Evolutionary conservation across 1,140 invertebrate genomes (phyloP).

Genomic region (Drosophila paulistorum): DNA sequence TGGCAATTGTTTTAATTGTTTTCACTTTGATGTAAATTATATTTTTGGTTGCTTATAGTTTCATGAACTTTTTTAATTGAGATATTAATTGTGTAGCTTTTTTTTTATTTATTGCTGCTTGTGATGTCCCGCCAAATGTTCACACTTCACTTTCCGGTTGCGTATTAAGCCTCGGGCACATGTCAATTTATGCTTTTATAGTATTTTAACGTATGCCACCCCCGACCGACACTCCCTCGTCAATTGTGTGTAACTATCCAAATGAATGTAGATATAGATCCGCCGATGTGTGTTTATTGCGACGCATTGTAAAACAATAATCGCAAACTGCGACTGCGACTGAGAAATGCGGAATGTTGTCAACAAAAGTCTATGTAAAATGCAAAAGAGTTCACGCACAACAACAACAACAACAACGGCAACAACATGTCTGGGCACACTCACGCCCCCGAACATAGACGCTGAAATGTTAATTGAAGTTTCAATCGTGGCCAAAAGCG

Average conservation of each 20-base stretch:
- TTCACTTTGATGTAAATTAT: constrained; percentile 14
- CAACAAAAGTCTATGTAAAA: constrained; percentile 12
- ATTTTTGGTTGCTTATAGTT: constrained; percentile 18
- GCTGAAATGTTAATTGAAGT: constrained; percentile 2
- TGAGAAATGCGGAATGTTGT: constrained; percentile 5
- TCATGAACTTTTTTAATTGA: constrained; percentile 7
- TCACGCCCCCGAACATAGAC: neutral
- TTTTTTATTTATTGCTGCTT: neutral
- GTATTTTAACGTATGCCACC: constrained; percentile 23
- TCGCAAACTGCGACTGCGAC: constrained; percentile 26
- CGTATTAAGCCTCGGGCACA: constrained; percentile 64
- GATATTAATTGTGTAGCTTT: neutral
- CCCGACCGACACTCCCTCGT: neutral
- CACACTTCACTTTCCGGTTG: constrained; percentile 62
- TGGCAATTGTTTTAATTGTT: constrained; percentile 2
- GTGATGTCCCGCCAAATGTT: constrained; percentile 44
- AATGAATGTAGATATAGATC: constrained; percentile 35
- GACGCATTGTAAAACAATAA: constrained; percentile 73
- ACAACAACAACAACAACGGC: neutral
- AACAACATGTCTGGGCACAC: constrained; percentile 3
- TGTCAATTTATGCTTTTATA: constrained; percentile 76
- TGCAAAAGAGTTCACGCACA: constrained; percentile 21
- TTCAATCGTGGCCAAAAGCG: constrained; percentile 31
- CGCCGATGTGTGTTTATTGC: constrained; percentile 67
- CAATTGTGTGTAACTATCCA: constrained; percentile 11